Conservation (phyloP, 2,888 invertebrate genomes). For the Spodoptera littoralis region DNA sequence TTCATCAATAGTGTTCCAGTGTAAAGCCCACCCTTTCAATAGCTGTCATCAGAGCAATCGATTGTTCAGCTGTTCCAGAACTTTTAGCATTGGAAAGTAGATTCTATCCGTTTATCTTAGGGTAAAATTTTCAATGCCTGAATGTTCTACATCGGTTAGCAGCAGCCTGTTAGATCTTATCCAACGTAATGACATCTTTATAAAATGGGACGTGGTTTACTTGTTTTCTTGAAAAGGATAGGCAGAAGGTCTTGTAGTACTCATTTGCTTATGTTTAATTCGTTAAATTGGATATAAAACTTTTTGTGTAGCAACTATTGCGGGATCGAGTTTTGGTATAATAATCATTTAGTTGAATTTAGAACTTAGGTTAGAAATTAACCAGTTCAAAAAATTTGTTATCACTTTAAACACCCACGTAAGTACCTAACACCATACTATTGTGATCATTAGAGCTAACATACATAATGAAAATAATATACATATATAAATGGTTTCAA, state of each 20-base stretch:
- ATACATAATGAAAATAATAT: no score
- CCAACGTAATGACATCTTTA: constrained; percentile 4
- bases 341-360: no score
- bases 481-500: no score
- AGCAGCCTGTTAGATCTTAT: constrained; percentile 1
- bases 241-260: not conserved
- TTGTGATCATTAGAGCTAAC: no score
- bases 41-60: not conserved
- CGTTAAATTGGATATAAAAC: no score
- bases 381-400: no score
- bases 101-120: not conserved
- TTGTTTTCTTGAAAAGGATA: constrained; percentile 3
- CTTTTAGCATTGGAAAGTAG: constrained; percentile 5
- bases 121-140: not conserved
- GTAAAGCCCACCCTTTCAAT: not conserved
- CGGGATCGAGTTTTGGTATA: no score
- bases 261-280: no score
- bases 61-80: constrained; percentile 8
- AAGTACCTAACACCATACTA: no score
- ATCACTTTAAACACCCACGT: no score
- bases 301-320: no score
- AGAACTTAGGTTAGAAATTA: no score
- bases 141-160: constrained; percentile 1
- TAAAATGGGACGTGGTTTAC: not conserved
- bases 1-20: constrained; percentile 4